Evolutionary conservation across 1,140 invertebrate species (phyloP).

Genomic region (Halyomorpha halys): DNA sequence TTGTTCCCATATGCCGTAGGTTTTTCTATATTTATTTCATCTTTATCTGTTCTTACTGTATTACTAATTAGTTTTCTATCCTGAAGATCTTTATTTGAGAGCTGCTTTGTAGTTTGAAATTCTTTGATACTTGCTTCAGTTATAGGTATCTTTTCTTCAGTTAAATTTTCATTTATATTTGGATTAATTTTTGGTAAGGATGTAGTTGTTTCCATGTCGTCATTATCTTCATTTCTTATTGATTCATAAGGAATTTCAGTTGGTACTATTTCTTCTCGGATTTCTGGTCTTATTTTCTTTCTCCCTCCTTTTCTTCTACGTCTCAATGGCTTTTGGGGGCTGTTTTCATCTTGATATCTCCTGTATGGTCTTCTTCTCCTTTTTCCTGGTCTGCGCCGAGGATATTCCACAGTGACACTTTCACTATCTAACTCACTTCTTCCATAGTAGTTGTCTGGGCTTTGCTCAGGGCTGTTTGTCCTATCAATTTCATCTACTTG

Average conservation of each 20-base stretch:
- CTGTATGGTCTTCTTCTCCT: slow-evolving; percentile 35
- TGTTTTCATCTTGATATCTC: slow-evolving; percentile 23
- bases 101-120: background rate
- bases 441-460: background rate
- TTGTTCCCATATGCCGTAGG: slow-evolving; percentile 5
- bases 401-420: slow-evolving; percentile 12
- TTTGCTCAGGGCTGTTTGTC: background rate
- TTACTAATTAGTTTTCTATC: slow-evolving; percentile 7
- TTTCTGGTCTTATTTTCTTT: slow-evolving; percentile 16
- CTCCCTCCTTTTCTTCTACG: slow-evolving; percentile 29
- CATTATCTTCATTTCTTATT: background rate
- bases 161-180: slow-evolving; percentile 2
- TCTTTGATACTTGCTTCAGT: slow-evolving; percentile 5
- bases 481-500: slow-evolving; percentile 1
- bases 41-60: slow-evolving; percentile 6
- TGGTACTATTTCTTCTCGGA: slow-evolving; percentile 9
- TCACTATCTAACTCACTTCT: background rate
- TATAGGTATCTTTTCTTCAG: background rate
- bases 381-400: slow-evolving; percentile 35
- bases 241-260: slow-evolving; percentile 2
- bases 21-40: slow-evolving; percentile 2
- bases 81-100: background rate
- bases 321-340: slow-evolving; percentile 20
- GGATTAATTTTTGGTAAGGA: background rate
- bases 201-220: slow-evolving; percentile 11